Conservation (phyloP, 2,888 invertebrate species). For the Augiades crinisus region DNA sequence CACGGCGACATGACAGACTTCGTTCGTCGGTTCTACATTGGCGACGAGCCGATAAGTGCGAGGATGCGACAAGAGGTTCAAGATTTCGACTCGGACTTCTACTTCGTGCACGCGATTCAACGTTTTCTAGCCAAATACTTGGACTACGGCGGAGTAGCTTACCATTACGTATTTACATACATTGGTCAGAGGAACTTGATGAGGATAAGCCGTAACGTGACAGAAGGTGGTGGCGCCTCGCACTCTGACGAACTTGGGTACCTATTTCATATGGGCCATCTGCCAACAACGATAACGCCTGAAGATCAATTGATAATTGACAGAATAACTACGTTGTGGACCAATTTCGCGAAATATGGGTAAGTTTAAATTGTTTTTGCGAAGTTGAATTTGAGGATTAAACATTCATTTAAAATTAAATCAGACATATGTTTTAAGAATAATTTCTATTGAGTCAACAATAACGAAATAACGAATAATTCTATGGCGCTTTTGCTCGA, state of each 20-base stretch:
- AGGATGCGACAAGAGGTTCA: constrained; percentile 34
- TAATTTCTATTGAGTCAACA: too few relatives aligned
- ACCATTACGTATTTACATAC: constrained; percentile 51
- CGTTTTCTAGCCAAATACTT: too few relatives aligned
- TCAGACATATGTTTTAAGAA: too few relatives aligned
- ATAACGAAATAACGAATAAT: too few relatives aligned
- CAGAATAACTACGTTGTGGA: too few relatives aligned
- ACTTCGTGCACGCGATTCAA: constrained; percentile 40
- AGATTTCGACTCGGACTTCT: too few relatives aligned
- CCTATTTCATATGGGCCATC: constrained; percentile 38
- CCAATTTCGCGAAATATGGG: too few relatives aligned
- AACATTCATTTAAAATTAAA: too few relatives aligned
- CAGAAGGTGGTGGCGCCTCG: constrained; percentile 34
- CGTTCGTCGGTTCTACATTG: constrained; percentile 45
- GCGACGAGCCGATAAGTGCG: constrained; percentile 39
- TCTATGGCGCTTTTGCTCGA: too few relatives aligned
- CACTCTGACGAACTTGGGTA: constrained; percentile 50
- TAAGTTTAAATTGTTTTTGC: too few relatives aligned
- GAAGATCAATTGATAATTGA: constrained; percentile 46
- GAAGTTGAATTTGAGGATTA: too few relatives aligned
- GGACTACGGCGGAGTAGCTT: constrained; percentile 40
- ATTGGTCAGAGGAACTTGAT: constrained; percentile 48
- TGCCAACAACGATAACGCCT: constrained; percentile 31
- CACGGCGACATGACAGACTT: constrained; percentile 35
- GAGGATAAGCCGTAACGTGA: constrained; percentile 37